Evolutionary conservation across 2,797 vertebrate species (phyloP).

Genomic region (Hafferia zeledoni): DNA sequence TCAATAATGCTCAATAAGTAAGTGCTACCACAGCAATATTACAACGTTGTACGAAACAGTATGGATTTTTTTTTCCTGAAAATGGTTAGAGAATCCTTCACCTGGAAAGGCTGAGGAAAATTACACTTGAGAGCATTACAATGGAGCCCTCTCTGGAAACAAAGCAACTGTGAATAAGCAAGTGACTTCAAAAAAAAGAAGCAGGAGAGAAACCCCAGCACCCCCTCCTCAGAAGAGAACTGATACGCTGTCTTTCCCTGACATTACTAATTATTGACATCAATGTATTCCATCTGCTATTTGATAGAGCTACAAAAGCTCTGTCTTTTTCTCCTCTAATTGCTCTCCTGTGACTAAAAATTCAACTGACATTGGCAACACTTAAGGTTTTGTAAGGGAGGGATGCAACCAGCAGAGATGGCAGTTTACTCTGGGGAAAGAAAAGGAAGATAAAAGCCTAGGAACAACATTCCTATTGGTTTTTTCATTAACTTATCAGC

Average conservation of each 20-base stretch:
- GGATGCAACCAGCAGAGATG: neutral
- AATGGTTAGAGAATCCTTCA: neutral
- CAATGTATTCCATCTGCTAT: neutral
- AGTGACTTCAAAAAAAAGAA: neutral
- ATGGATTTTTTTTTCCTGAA: neutral
- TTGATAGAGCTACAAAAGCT: neutral
- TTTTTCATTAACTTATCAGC: neutral
- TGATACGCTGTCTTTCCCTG: neutral
- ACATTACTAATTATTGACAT: neutral
- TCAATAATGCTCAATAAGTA: neutral
- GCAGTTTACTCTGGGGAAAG: neutral
- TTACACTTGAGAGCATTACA: neutral
- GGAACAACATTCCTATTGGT: neutral
- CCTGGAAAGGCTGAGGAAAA: neutral
- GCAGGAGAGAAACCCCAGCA: neutral
- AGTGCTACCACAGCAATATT: neutral
- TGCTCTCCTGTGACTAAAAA: neutral
- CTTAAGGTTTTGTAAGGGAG: neutral
- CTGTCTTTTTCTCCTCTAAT: fast-evolving
- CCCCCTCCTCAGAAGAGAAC: neutral
- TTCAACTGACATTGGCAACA: neutral
- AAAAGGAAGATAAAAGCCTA: neutral
- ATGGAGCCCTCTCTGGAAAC: neutral
- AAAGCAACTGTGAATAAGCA: neutral
- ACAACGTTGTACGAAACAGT: neutral